Percentiles rank a stretch among this genome's conserved stretches.
These are phyloP conservation scores for Xiphorhynchus elegans DNA, from an alignment of 2,113 vertebrate species.

Conservation along the genomic window DNA sequence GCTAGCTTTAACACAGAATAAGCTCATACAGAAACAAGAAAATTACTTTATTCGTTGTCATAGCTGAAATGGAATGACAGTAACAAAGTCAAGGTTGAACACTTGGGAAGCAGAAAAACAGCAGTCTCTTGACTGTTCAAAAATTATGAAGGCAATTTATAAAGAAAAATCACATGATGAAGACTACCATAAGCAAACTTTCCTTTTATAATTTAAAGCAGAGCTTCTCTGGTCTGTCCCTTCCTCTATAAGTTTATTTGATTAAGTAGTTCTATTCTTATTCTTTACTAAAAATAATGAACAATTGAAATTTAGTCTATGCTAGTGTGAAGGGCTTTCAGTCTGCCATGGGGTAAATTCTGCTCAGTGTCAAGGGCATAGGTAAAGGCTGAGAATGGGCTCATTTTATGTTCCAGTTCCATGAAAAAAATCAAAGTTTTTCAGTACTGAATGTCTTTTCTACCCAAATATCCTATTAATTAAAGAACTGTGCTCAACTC, in stretches of 20 bases:
- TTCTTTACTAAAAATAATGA: background rate
- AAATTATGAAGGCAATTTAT: background rate
- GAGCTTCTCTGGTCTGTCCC: background rate
- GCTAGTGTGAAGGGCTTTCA: background rate
- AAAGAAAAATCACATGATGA: background rate
- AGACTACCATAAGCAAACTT: background rate
- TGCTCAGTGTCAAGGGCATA: background rate
- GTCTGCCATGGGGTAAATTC: background rate
- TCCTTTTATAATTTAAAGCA: background rate
- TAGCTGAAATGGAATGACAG: background rate
- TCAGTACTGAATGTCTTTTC: background rate
- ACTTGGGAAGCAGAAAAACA: background rate
- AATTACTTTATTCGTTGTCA: background rate
- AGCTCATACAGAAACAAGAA: background rate
- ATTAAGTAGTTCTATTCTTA: slow-evolving; percentile 3
- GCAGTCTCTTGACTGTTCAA: background rate
- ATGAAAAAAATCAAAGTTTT: slow-evolving; percentile 9
- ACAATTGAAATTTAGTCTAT: background rate
- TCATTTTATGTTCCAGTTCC: slow-evolving; percentile 2
- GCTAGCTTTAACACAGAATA: background rate
- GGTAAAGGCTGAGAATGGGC: background rate
- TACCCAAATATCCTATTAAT: slow-evolving; percentile 26
- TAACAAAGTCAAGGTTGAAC: background rate
- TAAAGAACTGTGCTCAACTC: slow-evolving; percentile 6
- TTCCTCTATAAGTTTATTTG: background rate